These are phyloP conservation scores for Yoshiicerus persimilis DNA, from an alignment of 1,140 invertebrate genomes.

Conservation along the genomic window DNA sequence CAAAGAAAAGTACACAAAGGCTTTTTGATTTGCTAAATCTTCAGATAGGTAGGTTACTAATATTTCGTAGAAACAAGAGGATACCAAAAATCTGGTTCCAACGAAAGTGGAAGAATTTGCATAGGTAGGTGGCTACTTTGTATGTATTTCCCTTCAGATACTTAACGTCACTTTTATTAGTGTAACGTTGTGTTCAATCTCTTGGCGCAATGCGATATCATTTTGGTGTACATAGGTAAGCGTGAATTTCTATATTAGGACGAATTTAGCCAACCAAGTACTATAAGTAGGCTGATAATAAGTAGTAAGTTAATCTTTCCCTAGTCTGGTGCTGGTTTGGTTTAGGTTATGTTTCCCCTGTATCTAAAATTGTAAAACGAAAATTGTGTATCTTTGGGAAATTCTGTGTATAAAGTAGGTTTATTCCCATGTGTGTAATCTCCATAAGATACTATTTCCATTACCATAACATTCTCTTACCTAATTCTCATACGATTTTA, in stretches of 20 bases:
- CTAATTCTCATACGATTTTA: not conserved
- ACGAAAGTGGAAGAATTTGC: not conserved
- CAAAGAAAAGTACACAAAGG: constrained; percentile 1
- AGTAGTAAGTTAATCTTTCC: no score
- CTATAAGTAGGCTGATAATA: no score
- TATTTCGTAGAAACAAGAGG: not conserved
- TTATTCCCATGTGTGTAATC: not conserved
- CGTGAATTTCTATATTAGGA: no score
- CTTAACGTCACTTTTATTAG: constrained; percentile 22
- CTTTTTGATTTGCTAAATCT: not conserved
- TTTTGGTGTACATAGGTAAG: not conserved
- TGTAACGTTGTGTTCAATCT: not conserved
- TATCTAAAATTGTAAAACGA: not conserved
- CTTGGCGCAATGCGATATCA: not conserved
- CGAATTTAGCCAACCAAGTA: no score
- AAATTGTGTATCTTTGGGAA: not conserved
- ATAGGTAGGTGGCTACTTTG: no score
- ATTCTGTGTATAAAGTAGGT: not conserved
- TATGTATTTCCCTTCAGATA: not conserved
- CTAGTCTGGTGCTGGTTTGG: no score
- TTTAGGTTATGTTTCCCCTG: not conserved
- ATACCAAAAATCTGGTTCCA: not conserved
- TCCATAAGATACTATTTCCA: not conserved
- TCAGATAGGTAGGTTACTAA: not conserved
- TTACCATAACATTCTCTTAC: not conserved